Base-by-base conservation (phyloP, 1,140 invertebrate species). In the Drosophila funebris region DNA sequence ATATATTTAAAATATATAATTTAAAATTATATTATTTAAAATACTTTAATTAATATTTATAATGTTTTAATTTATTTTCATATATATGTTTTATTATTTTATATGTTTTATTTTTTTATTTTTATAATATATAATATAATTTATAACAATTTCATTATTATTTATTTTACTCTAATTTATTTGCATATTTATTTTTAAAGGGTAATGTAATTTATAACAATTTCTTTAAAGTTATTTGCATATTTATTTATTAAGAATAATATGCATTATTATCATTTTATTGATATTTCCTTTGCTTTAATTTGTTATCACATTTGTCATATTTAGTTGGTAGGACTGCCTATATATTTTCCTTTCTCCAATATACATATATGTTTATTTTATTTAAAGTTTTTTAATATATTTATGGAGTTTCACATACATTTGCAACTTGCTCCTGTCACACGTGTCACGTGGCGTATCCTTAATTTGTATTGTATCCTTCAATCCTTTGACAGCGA, bases 351-450 rank as follows among this genome's bases (percentile, higher is more conserved):
- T 43, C 0, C 14, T 44, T 44, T 13, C 5, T 44, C 11, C 3
- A 11, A 22, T 24, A 20, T 18, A n/a, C 3, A 44, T 4, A 18
- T 22, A 4, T 44, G 9, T 44, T 22, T 4, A 20, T 0, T 20
- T 14, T 37, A n/a, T 13, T 33, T 22, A 22, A 11, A 37, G 4
- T 27, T 3, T 27, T 39, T 4, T 13, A 39, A 4, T 27, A 27
- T 27, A 27, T 27, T 27, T 37, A 3, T 6, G 9, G 22, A 4
- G 11, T 39, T 4, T 16, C 18, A 61, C 58, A 24, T 61, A 61
- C 58, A 36, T 61, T 50, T 31, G 48, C 14, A 33, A 11, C 33
- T 33, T 33, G 29, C 16, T 33, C 48, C 44, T 48, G n/a, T 48
- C 2, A 29, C n/a, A 22, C 5, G 24, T 29, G 7, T 8, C 2